A percentile compares a stretch with the other conserved stretches of the same genome.
Evolutionary conservation across 2,113 vertebrate species (phyloP).

Genomic region (Nesogale talazaci): DNA sequence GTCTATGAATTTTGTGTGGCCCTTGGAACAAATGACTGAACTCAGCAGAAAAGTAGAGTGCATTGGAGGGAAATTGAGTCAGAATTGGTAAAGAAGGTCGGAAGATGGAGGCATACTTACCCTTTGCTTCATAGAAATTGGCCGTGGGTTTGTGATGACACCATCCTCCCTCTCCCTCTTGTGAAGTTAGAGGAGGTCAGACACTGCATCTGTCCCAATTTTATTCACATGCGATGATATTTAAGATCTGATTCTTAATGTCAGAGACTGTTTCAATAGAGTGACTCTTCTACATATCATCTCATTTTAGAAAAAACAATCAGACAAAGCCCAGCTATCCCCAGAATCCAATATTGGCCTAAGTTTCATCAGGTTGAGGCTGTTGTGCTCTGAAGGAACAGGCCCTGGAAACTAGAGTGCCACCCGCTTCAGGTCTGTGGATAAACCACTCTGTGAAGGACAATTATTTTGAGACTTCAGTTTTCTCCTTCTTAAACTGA

Average conservation of each 20-base stretch:
- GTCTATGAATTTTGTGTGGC: too few relatives aligned
- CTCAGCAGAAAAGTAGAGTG: too few relatives aligned
- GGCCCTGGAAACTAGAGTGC: not conserved
- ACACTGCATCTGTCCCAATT: too few relatives aligned
- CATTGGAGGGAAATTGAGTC: too few relatives aligned
- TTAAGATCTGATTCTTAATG: slow-evolving; percentile 20
- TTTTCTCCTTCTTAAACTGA: slow-evolving; percentile 37
- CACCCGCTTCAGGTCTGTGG: not conserved
- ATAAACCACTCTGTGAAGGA: slow-evolving; percentile 7
- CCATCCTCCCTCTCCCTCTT: too few relatives aligned
- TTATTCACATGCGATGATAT: not conserved
- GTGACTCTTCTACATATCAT: slow-evolving; percentile 8
- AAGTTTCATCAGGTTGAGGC: slow-evolving; percentile 12
- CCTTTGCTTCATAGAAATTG: too few relatives aligned
- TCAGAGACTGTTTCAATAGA: slow-evolving; percentile 26
- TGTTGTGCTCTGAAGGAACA: not conserved
- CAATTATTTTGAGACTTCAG: not conserved
- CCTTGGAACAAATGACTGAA: too few relatives aligned
- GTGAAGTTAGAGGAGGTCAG: too few relatives aligned
- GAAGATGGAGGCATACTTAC: too few relatives aligned
- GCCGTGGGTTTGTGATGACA: too few relatives aligned
- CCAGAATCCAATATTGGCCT: not conserved
- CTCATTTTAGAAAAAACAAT: slow-evolving; percentile 12
- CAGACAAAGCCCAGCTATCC: not conserved
- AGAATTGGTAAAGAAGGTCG: too few relatives aligned